These are phyloP conservation scores for Drosophila borealis DNA, from an alignment of 2,888 invertebrate genomes.

Conservation along the genomic window DNA sequence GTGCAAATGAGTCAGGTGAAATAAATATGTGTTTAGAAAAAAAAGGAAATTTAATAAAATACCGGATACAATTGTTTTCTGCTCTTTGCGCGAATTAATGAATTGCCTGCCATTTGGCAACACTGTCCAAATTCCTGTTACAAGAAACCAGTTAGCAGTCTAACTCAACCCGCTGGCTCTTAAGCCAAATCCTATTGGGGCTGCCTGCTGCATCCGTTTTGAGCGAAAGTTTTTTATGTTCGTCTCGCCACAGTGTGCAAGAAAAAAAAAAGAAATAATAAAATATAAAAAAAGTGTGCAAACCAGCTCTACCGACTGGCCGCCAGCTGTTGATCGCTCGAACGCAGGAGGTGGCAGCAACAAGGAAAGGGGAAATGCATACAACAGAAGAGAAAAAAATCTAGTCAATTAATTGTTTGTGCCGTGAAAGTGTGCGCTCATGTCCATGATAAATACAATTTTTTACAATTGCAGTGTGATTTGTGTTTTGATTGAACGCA, in stretches of 20 bases:
- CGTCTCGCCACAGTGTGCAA: conserved; percentile 42
- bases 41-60: conserved; percentile 30
- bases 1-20: conserved; percentile 49
- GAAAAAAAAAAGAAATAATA: conserved; percentile 1
- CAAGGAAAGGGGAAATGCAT: conserved; percentile 26
- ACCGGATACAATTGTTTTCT: conserved; percentile 45
- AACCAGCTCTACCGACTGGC: conserved; percentile 52
- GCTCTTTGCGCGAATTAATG: conserved; percentile 34
- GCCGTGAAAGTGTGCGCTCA: conserved; percentile 56
- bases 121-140: conserved; percentile 69
- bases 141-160: conserved; percentile 62
- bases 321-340: conserved; percentile 66
- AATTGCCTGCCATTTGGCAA: conserved; percentile 46
- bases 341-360: conserved; percentile 12
- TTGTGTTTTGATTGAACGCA: conserved; percentile 68
- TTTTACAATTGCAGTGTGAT: conserved; percentile 60
- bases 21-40: conserved; percentile 18
- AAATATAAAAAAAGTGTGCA: conserved; percentile 46
- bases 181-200: conserved; percentile 35
- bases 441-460: conserved; percentile 68
- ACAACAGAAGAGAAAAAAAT: conserved; percentile 34
- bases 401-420: conserved; percentile 73
- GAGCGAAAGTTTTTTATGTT: conserved; percentile 73
- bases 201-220: conserved; percentile 71
- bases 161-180: not conserved